phyloP scores from a whole-genome alignment of 2,797 vertebrate genomes.

The Kryptolebias ocellatus region DNA sequence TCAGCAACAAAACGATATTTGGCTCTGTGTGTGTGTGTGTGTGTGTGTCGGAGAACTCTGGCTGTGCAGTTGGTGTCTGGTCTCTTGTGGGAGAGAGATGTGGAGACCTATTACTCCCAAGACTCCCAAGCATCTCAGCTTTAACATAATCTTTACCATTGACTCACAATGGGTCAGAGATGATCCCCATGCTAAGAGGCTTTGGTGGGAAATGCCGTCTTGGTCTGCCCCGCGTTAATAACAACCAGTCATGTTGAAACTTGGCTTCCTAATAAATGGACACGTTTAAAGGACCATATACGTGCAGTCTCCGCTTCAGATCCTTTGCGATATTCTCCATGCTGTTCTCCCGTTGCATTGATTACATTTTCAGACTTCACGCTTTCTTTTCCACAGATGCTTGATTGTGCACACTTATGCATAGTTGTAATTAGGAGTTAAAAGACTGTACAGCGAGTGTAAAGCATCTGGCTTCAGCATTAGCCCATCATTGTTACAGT shows the following conservation, averaged over 20 bases:
- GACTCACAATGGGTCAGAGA: conserved; percentile 61
- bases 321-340: conserved; percentile 44
- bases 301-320: conserved; percentile 31
- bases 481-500: conserved; percentile 63
- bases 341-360: conserved; percentile 40
- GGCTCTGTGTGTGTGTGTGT: conserved; percentile 27
- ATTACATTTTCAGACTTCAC: conserved; percentile 64
- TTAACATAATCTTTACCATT: conserved; percentile 64
- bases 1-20: conserved; percentile 32
- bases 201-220: conserved; percentile 46
- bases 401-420: conserved; percentile 38
- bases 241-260: conserved; percentile 40
- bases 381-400: conserved; percentile 42
- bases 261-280: conserved; percentile 36
- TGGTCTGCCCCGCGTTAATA: conserved; percentile 23
- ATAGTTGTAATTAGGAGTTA: conserved; percentile 70
- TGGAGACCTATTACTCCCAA: conserved; percentile 55
- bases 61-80: conserved; percentile 37
- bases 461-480: conserved; percentile 75
- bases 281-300: conserved; percentile 35
- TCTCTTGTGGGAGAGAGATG: conserved; percentile 48
- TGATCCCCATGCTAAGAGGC: conserved; percentile 67
- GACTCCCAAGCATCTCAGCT: conserved; percentile 61
- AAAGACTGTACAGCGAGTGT: conserved; percentile 58
- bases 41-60: conserved; percentile 21